Evolutionary conservation across 2,888 invertebrate species (phyloP), one percentile per base, ranked within the genome.

Genomic region (Agrochola circellaris): DNA sequence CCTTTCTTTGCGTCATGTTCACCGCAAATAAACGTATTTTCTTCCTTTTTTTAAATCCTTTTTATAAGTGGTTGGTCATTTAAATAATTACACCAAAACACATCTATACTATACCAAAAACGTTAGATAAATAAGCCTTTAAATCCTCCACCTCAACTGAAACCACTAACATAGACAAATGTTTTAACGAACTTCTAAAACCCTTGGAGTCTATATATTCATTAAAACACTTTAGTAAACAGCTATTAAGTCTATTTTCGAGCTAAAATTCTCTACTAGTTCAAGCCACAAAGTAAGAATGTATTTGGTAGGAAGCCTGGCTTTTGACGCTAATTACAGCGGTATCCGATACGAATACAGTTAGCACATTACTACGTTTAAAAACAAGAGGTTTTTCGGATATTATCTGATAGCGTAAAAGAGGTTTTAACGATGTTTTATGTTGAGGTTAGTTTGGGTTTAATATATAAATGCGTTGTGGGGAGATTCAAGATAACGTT

Each of bases 261-360:
- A 11, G 30, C 26, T 38, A 38, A 74, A 66, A 38, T 62, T 58
- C 56, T 75, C 30, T 17, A 26, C 56, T 26, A 68, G 38, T 73
- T 72, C 73, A 48, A 26, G n/a, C 68, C n/a, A 61, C 76, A 56
- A 69, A 60, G 69, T 71, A 62, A 71, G 74, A 73, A 80, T 70
- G 65, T 77, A 79, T 75, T 82, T 79, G 71, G 69, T 73, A 71
- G 76, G 72, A 66, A 73, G 65, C 60, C 60, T 67, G 67, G 64
- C 74, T 85, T 85, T 83, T 77, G 83, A 75, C 83, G 61, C 30
- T 85, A 85, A 85, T 85, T 83, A 71, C 77, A n/a, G 56, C 45
- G 5, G 71, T 70, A 73, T 85, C 85, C 74, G 83, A 79, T 71
- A 65, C 77, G 84, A 77, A 82, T 74, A 73, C 69, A 13, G 65